Percentiles rank a stretch among this genome's conserved stretches.
Conservation (phyloP, 1,140 invertebrate species). For the Camponotus floridanus region DNA sequence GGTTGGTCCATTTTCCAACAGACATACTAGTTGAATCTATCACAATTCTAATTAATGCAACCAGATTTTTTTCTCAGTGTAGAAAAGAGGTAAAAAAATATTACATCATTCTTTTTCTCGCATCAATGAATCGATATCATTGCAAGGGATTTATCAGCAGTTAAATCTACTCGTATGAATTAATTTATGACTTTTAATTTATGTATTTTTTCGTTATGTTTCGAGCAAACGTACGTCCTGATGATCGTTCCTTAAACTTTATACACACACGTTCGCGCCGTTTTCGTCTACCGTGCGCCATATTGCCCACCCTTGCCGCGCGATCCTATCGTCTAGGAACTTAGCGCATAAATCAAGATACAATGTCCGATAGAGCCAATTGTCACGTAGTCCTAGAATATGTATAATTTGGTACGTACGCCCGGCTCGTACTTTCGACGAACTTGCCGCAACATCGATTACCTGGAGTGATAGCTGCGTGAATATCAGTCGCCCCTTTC, state of each 20-base stretch:
- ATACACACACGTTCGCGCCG: slow-evolving; percentile 20
- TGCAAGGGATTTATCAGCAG: slow-evolving; percentile 4
- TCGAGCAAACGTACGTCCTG: neutral
- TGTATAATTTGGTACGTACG: slow-evolving; percentile 52
- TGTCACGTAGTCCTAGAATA: slow-evolving; percentile 59
- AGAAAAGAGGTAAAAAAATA: neutral
- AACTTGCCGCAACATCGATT: slow-evolving; percentile 60
- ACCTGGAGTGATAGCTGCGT: slow-evolving; percentile 49
- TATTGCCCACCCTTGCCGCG: slow-evolving; percentile 28
- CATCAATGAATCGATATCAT: slow-evolving; percentile 30
- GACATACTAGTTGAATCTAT: no score
- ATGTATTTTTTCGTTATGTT: neutral
- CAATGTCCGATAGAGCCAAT: slow-evolving; percentile 58
- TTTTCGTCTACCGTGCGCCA: neutral
- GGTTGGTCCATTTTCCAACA: no score
- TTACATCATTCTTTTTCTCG: neutral
- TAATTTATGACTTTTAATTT: slow-evolving; percentile 24
- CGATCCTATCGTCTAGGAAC: slow-evolving; percentile 69
- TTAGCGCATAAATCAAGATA: slow-evolving; percentile 72
- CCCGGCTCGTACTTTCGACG: slow-evolving; percentile 37
- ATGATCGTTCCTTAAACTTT: slow-evolving; percentile 2
- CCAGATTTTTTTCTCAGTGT: no score
- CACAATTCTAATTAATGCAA: no score
- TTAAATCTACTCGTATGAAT: neutral
- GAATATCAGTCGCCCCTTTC: slow-evolving; percentile 37